Evolutionary conservation across 92 coral and sea anemone species (phyloP).

Genomic region (Actinernus sp.): DNA sequence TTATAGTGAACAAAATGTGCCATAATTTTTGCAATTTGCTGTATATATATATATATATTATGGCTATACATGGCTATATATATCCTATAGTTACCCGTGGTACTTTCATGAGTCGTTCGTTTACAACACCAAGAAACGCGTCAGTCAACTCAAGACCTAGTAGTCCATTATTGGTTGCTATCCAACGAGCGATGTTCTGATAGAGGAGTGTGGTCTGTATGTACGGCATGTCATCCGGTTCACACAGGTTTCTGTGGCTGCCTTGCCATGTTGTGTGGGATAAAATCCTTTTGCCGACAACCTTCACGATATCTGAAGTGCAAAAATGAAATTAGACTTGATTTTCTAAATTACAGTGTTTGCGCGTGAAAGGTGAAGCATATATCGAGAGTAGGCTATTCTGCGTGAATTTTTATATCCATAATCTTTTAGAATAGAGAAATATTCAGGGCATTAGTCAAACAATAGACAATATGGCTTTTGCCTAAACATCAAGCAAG

Average conservation of each 20-base stretch:
- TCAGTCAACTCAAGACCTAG: slow-evolving; percentile 38
- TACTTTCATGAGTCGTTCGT: slow-evolving; percentile 12
- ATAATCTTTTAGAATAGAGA: no score
- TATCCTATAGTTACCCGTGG: slow-evolving; percentile 44
- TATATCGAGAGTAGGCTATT: no score
- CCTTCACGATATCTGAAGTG: slow-evolving; percentile 42
- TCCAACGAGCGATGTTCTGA: slow-evolving; percentile 49
- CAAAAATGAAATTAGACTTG: background rate
- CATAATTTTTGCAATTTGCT: no score
- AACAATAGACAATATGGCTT: no score
- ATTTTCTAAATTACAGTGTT: no score
- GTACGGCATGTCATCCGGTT: slow-evolving; percentile 47
- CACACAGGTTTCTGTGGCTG: slow-evolving; percentile 27
- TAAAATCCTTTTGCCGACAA: slow-evolving; percentile 18
- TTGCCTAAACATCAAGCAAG: no score
- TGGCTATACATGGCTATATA: no score
- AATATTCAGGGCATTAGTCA: no score
- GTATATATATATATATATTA: no score
- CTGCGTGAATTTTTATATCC: no score
- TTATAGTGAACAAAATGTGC: no score
- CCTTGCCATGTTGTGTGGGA: slow-evolving; percentile 21
- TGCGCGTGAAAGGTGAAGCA: no score
- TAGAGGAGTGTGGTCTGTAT: slow-evolving; percentile 33
- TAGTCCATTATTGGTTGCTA: slow-evolving; percentile 24
- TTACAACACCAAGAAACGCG: slow-evolving; percentile 23